phyloP scores from a whole-genome alignment of 2,113 vertebrate genomes.

The Nycticryphes semicollaris region DNA sequence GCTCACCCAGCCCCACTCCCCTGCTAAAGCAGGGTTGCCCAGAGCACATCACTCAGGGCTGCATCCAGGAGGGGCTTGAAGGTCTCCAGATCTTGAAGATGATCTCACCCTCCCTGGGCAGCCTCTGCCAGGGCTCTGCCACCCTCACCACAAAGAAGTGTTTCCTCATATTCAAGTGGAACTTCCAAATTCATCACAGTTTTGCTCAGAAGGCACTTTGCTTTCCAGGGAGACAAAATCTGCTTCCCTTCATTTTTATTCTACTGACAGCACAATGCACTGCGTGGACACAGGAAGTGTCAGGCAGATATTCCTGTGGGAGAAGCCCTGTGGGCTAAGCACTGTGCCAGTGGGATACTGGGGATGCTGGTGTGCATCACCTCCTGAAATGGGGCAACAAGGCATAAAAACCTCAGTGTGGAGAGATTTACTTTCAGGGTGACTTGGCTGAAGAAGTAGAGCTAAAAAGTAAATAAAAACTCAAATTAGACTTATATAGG shows the following conservation, averaged over 20 bases:
- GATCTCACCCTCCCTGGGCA: too few relatives aligned
- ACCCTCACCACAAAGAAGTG: too few relatives aligned
- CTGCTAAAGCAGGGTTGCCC: too few relatives aligned
- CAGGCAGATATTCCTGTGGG: background rate
- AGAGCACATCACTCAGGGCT: too few relatives aligned
- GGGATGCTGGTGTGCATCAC: rapidly evolving
- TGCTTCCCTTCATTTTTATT: background rate
- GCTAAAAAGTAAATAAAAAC: background rate
- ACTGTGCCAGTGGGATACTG: rapidly evolving
- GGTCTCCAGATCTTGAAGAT: too few relatives aligned
- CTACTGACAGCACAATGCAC: too few relatives aligned
- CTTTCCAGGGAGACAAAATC: background rate
- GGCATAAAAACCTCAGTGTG: background rate
- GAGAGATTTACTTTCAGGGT: background rate
- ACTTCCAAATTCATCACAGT: background rate
- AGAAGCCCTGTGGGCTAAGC: background rate
- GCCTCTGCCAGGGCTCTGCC: too few relatives aligned
- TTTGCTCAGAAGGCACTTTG: background rate
- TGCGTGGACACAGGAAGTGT: rapidly evolving
- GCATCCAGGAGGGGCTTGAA: too few relatives aligned
- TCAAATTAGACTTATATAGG: background rate
- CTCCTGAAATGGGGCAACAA: background rate
- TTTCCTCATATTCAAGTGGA: too few relatives aligned
- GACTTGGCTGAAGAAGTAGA: background rate
- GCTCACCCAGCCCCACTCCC: too few relatives aligned